phyloP scores from a whole-genome alignment of 2,797 vertebrate genomes.

The Poecilia gillii region DNA sequence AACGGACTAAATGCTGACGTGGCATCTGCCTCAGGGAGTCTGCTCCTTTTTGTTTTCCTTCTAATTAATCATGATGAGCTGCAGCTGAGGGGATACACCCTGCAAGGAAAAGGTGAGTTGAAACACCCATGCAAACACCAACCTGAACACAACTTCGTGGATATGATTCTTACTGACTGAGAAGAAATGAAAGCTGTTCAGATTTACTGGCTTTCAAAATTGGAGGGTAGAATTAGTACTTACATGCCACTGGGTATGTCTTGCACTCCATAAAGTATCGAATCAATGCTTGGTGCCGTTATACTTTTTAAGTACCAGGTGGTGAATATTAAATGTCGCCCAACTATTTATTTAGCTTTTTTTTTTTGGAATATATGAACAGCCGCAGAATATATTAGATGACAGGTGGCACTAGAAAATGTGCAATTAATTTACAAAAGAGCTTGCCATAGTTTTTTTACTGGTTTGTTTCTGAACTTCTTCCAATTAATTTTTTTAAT shows the following conservation, averaged over 20 bases:
- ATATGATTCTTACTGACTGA: background rate
- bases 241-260: background rate
- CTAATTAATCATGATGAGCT: background rate
- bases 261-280: background rate
- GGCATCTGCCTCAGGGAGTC: background rate
- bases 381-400: background rate
- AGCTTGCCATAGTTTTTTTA: too few species aligned
- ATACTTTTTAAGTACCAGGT: background rate
- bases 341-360: background rate
- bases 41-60: background rate
- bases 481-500: too few species aligned
- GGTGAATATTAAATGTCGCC: background rate
- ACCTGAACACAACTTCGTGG: background rate
- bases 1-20: background rate
- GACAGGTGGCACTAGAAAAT: too few species aligned
- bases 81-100: background rate
- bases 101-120: background rate
- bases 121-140: background rate
- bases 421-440: too few species aligned
- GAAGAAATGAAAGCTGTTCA: background rate
- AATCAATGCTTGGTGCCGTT: background rate
- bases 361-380: background rate
- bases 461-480: too few species aligned
- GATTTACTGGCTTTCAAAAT: too few species aligned
- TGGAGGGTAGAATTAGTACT: background rate